These are phyloP conservation scores for Drosophila peninsularis DNA, from an alignment of 2,888 invertebrate species.

Conservation along the genomic window DNA sequence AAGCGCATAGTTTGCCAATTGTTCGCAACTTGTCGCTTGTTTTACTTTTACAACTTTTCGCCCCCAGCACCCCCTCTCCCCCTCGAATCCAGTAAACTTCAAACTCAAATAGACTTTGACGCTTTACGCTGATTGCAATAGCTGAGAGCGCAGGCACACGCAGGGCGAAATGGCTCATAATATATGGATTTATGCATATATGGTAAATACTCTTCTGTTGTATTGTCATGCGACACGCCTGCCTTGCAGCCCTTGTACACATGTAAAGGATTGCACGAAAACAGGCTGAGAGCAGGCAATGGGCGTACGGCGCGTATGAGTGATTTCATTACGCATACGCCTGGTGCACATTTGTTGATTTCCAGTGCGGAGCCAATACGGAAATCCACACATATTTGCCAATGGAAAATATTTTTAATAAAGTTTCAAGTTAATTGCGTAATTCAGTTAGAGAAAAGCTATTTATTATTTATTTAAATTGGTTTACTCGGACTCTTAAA, in stretches of 20 bases:
- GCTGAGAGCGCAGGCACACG: slow-evolving; percentile 35
- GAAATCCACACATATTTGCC: neutral
- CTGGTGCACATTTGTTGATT: neutral
- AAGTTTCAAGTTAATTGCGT: slow-evolving; percentile 6
- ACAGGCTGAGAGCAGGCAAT: slow-evolving; percentile 9
- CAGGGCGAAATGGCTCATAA: slow-evolving; percentile 35
- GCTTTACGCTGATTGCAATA: slow-evolving; percentile 77
- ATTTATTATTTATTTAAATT: slow-evolving; percentile 5
- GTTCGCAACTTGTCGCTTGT: slow-evolving; percentile 68
- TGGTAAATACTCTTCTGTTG: slow-evolving; percentile 49
- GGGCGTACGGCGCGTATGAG: slow-evolving; percentile 12
- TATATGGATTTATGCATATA: slow-evolving; percentile 61
- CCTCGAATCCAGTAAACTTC: slow-evolving; percentile 20
- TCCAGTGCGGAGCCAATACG: slow-evolving; percentile 7
- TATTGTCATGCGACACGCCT: slow-evolving; percentile 40
- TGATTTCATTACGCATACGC: slow-evolving; percentile 18
- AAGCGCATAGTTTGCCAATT: slow-evolving; percentile 76
- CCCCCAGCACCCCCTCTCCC: neutral
- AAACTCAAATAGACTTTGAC: slow-evolving; percentile 78
- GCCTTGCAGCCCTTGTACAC: slow-evolving; percentile 7
- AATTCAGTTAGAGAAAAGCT: neutral
- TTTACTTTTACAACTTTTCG: slow-evolving; percentile 72
- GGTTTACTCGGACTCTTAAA: neutral
- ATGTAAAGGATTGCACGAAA: slow-evolving; percentile 12
- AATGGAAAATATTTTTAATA: neutral